Percentiles rank a stretch among this genome's conserved stretches.
phyloP scores from a whole-genome alignment of 2,888 invertebrate genomes.

The Hemistola chrysoprasaria region DNA sequence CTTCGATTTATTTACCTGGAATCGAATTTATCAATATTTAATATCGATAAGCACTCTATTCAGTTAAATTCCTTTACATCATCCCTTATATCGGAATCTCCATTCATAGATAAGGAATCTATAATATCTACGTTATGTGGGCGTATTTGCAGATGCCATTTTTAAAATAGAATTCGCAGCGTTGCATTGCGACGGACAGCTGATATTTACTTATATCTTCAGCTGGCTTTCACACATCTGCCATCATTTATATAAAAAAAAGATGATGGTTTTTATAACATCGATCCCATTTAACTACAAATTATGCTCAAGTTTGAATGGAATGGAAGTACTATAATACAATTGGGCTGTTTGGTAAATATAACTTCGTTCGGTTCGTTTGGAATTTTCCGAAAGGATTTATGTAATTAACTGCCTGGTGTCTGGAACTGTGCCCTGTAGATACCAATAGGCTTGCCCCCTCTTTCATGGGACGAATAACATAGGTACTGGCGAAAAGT shows the following conservation, averaged over 20 bases:
- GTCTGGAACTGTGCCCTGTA: no score
- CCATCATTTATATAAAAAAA: conserved; percentile 1
- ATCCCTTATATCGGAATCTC: conserved; percentile 13
- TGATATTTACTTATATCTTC: conserved; percentile 14
- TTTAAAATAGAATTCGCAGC: conserved; percentile 3
- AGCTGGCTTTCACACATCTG: conserved; percentile 20
- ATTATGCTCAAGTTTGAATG: no score
- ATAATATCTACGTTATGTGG: conserved; percentile 9
- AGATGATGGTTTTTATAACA: not conserved
- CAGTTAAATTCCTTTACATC: conserved; percentile 7
- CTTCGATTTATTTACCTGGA: no score
- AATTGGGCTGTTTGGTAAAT: no score
- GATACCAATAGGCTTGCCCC: no score
- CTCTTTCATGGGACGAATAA: no score
- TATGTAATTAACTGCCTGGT: no score
- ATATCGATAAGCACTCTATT: conserved; percentile 3
- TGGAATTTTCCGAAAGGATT: no score
- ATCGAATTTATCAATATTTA: no score
- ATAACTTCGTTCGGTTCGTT: no score
- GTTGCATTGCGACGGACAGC: conserved; percentile 12
- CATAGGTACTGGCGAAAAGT: no score
- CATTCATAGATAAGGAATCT: conserved; percentile 28
- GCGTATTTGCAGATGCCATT: conserved; percentile 25
- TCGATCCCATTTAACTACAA: not conserved
- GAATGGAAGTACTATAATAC: no score